These are phyloP conservation scores for Colletes gigas DNA, from an alignment of 1,140 invertebrate genomes.

Conservation along the genomic window DNA sequence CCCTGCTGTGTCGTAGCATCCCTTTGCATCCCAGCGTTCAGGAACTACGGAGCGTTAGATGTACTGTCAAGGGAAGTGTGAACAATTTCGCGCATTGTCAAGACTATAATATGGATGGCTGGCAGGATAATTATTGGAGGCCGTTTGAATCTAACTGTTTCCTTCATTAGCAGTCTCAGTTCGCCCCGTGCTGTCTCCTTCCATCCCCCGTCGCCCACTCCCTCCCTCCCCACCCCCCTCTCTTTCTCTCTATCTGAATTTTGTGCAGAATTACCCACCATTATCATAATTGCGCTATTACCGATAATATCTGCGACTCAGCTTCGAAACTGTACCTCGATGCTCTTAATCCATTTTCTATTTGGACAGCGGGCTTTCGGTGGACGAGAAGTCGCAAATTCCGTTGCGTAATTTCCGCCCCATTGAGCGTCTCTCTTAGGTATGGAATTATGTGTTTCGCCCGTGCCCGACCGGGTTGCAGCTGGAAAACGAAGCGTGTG, in stretches of 20 bases:
- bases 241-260: slow-evolving; percentile 73
- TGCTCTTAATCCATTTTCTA: slow-evolving; percentile 80
- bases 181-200: slow-evolving; percentile 70
- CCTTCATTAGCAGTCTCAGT: slow-evolving; percentile 82
- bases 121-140: slow-evolving; percentile 80
- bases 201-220: slow-evolving; percentile 21
- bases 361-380: slow-evolving; percentile 75
- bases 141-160: slow-evolving; percentile 82
- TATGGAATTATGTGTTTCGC: slow-evolving; percentile 66
- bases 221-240: slow-evolving; percentile 24
- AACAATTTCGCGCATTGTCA: slow-evolving; percentile 81
- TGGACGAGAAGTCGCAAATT: slow-evolving; percentile 72
- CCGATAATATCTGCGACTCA: slow-evolving; percentile 80
- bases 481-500: slow-evolving; percentile 13
- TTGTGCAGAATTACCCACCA: slow-evolving; percentile 80
- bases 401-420: slow-evolving; percentile 68
- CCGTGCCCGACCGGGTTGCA: slow-evolving; percentile 29
- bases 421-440: slow-evolving; percentile 59
- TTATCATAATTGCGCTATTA: slow-evolving; percentile 82
- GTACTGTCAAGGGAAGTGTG: slow-evolving; percentile 80
- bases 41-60: slow-evolving; percentile 73
- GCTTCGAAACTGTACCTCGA: slow-evolving; percentile 74
- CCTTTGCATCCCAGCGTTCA: slow-evolving; percentile 56
- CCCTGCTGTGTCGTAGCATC: slow-evolving; percentile 18
- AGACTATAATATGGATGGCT: slow-evolving; percentile 77